These are phyloP conservation scores for Mormyrus proboscirostris DNA, from an alignment of 2,797 vertebrate species.

Conservation along the genomic window DNA sequence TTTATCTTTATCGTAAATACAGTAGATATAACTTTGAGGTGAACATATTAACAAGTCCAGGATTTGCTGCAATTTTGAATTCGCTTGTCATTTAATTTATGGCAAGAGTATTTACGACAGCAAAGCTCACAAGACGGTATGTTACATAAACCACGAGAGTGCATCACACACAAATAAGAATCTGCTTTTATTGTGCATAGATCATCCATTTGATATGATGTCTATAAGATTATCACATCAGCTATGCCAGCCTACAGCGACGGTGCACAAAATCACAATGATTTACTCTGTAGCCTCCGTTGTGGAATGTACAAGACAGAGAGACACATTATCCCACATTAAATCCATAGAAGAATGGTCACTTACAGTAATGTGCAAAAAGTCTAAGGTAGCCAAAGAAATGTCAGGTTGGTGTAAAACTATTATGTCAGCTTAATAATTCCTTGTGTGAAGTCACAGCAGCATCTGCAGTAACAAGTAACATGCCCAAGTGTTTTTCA, in stretches of 20 bases:
- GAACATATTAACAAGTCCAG: not conserved
- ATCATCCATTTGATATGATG: conserved; percentile 84
- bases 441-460: not conserved
- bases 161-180: conserved; percentile 62
- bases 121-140: not conserved
- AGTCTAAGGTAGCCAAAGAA: not conserved
- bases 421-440: not conserved
- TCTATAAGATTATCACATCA: conserved; percentile 85
- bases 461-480: not conserved
- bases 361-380: conserved; percentile 34
- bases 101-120: not conserved
- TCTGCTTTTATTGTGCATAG: conserved; percentile 97
- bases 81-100: not conserved
- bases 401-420: not conserved
- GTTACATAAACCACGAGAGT: not conserved
- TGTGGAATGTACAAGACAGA: conserved; percentile 99
- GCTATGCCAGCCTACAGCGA: conserved; percentile 82
- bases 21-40: not conserved
- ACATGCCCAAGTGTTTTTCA: not conserved
- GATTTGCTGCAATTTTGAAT: not conserved
- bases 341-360: conserved; percentile 93
- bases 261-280: conserved; percentile 81
- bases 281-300: conserved; percentile 95
- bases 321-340: conserved; percentile 81
- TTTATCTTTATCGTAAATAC: not conserved